Evolutionary conservation across 1,140 invertebrate genomes (phyloP).

Genomic region (Pectinophora gossypiella): DNA sequence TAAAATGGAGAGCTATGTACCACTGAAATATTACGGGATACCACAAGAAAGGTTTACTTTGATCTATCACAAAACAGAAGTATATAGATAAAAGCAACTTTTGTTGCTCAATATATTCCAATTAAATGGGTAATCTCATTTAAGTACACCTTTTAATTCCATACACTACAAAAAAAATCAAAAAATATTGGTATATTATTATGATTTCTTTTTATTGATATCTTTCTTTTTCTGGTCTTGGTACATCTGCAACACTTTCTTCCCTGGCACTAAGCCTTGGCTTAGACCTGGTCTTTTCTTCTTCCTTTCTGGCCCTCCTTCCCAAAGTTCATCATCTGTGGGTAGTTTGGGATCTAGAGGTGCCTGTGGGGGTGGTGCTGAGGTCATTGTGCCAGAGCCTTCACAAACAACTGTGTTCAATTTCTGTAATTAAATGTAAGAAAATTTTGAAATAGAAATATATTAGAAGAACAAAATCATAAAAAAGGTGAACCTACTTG

Average conservation of each 20-base stretch:
- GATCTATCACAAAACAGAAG: too few relatives aligned
- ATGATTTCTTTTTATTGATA: conserved; percentile 33
- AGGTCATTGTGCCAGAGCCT: conserved; percentile 47
- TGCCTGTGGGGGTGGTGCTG: conserved; percentile 41
- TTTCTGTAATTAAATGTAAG: conserved; percentile 42
- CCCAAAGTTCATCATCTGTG: conserved; percentile 72
- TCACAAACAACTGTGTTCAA: conserved; percentile 60
- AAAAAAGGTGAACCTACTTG: conserved; percentile 43
- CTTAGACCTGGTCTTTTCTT: conserved; percentile 87
- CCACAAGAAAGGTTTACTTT: too few relatives aligned
- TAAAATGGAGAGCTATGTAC: too few relatives aligned
- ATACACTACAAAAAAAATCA: too few relatives aligned
- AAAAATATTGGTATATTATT: conserved; percentile 12
- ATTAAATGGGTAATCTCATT: too few relatives aligned
- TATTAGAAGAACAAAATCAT: neutral
- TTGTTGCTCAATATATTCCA: too few relatives aligned
- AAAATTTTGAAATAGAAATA: neutral
- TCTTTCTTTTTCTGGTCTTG: conserved; percentile 71
- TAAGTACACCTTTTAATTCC: too few relatives aligned
- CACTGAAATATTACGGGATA: too few relatives aligned
- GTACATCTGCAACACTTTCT: conserved; percentile 90
- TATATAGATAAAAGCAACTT: too few relatives aligned
- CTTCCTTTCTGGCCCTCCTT: conserved; percentile 75
- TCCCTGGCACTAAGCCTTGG: conserved; percentile 86
- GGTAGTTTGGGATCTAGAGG: conserved; percentile 26